These are phyloP conservation scores for Drosophila mettleri DNA, from an alignment of 2,888 invertebrate genomes.

Conservation along the genomic window DNA sequence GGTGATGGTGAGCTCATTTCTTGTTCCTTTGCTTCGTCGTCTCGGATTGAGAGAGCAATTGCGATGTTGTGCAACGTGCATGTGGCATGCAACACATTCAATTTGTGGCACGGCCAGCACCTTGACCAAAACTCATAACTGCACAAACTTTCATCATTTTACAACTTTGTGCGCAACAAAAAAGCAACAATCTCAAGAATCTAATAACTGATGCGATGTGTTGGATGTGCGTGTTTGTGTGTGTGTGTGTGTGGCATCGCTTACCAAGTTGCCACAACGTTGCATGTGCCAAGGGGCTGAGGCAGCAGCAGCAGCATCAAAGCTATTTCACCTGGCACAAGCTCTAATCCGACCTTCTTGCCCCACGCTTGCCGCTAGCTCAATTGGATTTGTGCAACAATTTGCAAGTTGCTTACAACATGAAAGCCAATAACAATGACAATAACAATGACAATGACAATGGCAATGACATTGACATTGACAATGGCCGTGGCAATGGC, in stretches of 20 bases:
- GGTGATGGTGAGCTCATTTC: background rate
- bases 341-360: background rate
- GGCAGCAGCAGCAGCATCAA: background rate
- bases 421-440: constrained; percentile 1
- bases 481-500: background rate
- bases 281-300: background rate
- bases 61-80: constrained; percentile 2
- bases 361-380: background rate
- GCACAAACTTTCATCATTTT: constrained; percentile 4
- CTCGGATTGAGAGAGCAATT: background rate
- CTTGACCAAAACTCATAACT: background rate
- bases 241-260: background rate
- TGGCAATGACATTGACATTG: background rate
- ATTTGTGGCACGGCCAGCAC: constrained; percentile 3
- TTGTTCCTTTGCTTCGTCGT: background rate
- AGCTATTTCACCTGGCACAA: constrained; percentile 1
- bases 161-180: background rate
- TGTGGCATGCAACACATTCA: constrained; percentile 6
- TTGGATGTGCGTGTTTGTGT: too few relatives aligned
- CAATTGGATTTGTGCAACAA: constrained; percentile 23
- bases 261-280: background rate
- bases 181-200: background rate
- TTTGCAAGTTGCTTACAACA: constrained; percentile 32
- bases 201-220: background rate
- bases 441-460: background rate